These are phyloP conservation scores for Andrena trimmerana DNA, from an alignment of 2,888 invertebrate genomes.

Conservation along the genomic window DNA sequence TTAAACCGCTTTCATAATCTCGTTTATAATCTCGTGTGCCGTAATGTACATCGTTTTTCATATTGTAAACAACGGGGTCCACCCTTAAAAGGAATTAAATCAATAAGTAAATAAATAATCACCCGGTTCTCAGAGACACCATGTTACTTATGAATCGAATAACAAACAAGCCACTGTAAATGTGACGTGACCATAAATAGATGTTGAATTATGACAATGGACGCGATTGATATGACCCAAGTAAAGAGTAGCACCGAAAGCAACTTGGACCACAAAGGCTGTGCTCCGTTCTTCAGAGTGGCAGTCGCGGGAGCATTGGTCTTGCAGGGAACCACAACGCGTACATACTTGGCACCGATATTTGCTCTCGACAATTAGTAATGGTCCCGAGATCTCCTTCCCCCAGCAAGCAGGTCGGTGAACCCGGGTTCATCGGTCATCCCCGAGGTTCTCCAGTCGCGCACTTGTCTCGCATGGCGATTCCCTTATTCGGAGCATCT, in stretches of 20 bases:
- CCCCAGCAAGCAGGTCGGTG: conserved; percentile 67
- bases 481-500: conserved; percentile 82
- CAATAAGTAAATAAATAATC: no score
- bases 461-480: conserved; percentile 81
- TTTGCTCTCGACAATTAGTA: conserved; percentile 48
- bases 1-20: no score
- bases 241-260: background rate
- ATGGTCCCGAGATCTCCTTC: conserved; percentile 40
- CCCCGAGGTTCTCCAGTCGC: conserved; percentile 73
- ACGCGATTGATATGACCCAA: no score
- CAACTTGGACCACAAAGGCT: background rate
- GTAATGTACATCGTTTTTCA: no score
- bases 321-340: background rate
- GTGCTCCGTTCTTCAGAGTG: background rate
- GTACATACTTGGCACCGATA: conserved; percentile 5
- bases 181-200: no score
- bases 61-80: no score
- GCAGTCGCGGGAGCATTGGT: background rate
- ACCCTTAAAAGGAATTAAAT: no score
- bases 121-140: no score
- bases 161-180: no score
- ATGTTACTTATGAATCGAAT: no score
- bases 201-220: no score
- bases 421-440: conserved; percentile 82
- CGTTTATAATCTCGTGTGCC: no score